Conservation (phyloP, 2,797 vertebrate species). For the Hoplostethus atlanticus region DNA sequence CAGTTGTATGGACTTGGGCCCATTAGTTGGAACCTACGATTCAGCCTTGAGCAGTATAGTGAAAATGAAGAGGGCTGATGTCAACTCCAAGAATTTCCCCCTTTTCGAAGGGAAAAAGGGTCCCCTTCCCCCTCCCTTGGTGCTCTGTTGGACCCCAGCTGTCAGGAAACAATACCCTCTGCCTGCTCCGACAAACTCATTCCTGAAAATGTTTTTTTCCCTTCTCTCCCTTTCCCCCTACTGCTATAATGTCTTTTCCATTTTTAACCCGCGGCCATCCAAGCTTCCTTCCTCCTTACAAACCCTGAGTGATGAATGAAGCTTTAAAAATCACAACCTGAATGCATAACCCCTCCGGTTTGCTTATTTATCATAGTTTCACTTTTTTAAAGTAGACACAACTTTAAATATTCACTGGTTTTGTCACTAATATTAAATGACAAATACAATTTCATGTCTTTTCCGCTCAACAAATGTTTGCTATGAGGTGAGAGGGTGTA, state of each 20-base stretch:
- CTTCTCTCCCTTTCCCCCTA: conserved; percentile 67
- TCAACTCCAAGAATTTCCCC: conserved; percentile 85
- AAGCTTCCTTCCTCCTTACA: conserved; percentile 86
- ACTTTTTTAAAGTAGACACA: conserved; percentile 48
- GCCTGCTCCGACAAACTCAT: conserved; percentile 87
- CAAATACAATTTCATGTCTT: conserved; percentile 29
- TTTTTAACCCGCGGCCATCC: conserved; percentile 87
- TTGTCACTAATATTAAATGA: conserved; percentile 27
- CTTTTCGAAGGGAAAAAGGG: conserved; percentile 79
- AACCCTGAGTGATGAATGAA: conserved; percentile 78
- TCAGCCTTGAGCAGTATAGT: conserved; percentile 84
- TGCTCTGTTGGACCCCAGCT: conserved; percentile 85
- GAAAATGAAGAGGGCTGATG: conserved; percentile 86
- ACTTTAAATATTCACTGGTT: conserved; percentile 35
- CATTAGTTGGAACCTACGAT: conserved; percentile 85
- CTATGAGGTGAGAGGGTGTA: conserved; percentile 26
- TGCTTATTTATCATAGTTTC: conserved; percentile 70
- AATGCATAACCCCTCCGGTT: conserved; percentile 65
- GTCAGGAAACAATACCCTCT: conserved; percentile 90
- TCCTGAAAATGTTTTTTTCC: conserved; percentile 87
- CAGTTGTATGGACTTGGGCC: conserved; percentile 86
- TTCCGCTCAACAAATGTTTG: conserved; percentile 46
- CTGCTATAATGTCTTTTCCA: conserved; percentile 88
- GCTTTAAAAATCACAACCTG: conserved; percentile 74
- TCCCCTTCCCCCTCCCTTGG: conserved; percentile 76